A percentile compares a stretch with the other conserved stretches of the same genome.
Evolutionary conservation across 2,797 vertebrate genomes (phyloP).

Genomic region (Okamejei kenojei): DNA sequence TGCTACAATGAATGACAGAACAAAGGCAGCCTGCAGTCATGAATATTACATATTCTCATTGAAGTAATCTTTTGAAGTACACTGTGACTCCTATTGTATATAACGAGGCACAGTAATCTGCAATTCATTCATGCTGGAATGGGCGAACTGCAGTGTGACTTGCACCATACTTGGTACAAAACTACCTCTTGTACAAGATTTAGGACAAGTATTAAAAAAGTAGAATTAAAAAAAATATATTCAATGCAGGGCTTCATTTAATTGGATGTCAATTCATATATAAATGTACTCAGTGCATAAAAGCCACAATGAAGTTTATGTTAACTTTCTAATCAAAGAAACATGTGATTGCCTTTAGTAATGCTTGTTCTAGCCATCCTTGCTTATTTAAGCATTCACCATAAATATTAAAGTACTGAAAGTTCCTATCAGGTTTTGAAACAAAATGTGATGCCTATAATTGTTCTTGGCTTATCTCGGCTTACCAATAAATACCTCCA

Average conservation of each 20-base stretch:
- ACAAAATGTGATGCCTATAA: not conserved
- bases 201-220: not conserved
- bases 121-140: not conserved
- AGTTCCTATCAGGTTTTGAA: not conserved
- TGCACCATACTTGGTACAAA: not conserved
- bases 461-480: not conserved
- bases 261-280: constrained; percentile 34
- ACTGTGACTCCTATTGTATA: constrained; percentile 14
- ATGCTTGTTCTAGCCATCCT: not conserved
- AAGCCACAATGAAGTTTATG: constrained; percentile 16
- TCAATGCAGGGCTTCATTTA: constrained; percentile 1
- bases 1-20: constrained; percentile 32
- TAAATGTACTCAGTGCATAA: not conserved
- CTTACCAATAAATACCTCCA: not conserved
- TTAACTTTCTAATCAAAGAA: not conserved
- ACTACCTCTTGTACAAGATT: constrained; percentile 16
- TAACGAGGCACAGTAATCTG: constrained; percentile 32
- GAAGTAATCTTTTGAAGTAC: constrained; percentile 28
- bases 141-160: not conserved
- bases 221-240: not conserved
- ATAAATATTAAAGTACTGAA: constrained; percentile 3
- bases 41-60: constrained; percentile 34
- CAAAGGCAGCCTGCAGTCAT: constrained; percentile 24
- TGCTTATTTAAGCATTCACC: not conserved
- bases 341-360: not conserved